Evolutionary conservation across 2,888 invertebrate genomes (phyloP).

Genomic region (Cremastinae sp.): DNA sequence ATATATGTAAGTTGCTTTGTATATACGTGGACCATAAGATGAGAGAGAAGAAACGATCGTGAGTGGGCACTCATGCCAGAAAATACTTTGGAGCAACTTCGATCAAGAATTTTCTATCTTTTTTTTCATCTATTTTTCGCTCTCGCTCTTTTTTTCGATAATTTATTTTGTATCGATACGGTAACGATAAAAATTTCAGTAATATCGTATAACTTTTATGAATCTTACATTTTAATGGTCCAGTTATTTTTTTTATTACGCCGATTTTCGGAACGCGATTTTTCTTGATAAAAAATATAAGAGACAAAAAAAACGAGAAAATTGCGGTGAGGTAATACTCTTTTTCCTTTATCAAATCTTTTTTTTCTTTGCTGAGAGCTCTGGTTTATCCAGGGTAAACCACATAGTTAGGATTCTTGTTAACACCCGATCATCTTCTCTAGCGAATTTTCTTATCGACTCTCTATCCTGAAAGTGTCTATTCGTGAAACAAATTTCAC

Average conservation of each 20-base stretch:
- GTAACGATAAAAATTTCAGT: too few species aligned
- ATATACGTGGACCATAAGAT: conserved; percentile 8
- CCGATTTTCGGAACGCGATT: too few species aligned
- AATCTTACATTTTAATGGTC: too few species aligned
- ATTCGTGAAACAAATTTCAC: too few species aligned
- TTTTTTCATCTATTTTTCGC: conserved; percentile 5
- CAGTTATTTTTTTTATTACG: too few species aligned
- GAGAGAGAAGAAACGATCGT: conserved; percentile 58
- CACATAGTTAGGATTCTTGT: conserved; percentile 35
- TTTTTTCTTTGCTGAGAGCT: background rate
- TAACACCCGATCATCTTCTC: conserved; percentile 22
- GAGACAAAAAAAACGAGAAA: too few species aligned
- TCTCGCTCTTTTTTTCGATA: conserved; percentile 2
- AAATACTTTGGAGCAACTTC: conserved; percentile 54
- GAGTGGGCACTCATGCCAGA: conserved; percentile 58
- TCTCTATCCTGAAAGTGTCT: background rate
- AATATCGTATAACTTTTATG: too few species aligned
- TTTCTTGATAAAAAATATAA: too few species aligned
- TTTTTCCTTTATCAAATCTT: too few species aligned
- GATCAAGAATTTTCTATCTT: conserved; percentile 17
- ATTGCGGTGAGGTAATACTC: too few species aligned
- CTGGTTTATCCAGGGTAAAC: too few species aligned
- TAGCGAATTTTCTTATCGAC: conserved; percentile 40
- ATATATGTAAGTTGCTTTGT: background rate
- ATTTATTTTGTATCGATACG: too few species aligned